Evolutionary conservation across 2,113 vertebrate species (phyloP).

Genomic region (Etheostoma spectabile): DNA sequence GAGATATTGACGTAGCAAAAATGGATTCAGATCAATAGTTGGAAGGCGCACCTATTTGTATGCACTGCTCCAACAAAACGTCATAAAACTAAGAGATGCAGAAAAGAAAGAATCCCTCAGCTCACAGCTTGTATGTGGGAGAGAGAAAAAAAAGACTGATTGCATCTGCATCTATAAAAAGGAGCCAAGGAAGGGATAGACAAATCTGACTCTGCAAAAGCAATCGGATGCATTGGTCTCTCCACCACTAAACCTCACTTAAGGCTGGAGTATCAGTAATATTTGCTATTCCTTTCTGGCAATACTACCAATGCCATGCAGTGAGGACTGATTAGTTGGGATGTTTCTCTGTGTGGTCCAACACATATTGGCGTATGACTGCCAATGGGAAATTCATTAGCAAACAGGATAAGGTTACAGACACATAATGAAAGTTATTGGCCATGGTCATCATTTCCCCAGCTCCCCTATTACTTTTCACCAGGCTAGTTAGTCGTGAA

Average conservation of each 20-base stretch:
- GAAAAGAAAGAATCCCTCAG: constrained; percentile 47
- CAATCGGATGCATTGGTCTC: constrained; percentile 66
- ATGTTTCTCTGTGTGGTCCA: constrained; percentile 34
- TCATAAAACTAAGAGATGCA: constrained; percentile 42
- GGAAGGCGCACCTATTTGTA: constrained; percentile 30
- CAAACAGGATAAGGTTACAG: constrained; percentile 77
- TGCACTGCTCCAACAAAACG: constrained; percentile 49
- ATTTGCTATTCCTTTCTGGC: constrained; percentile 42
- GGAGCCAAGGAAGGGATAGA: constrained; percentile 56
- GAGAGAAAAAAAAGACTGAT: constrained; percentile 52
- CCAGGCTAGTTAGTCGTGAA: constrained; percentile 83
- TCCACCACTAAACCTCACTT: constrained; percentile 49
- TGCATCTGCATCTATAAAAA: constrained; percentile 72
- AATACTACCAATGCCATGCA: not conserved
- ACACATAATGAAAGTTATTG: constrained; percentile 85
- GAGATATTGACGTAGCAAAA: constrained; percentile 51
- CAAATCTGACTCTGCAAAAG: constrained; percentile 66
- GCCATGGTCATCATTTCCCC: constrained; percentile 80
- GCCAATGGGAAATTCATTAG: constrained; percentile 81
- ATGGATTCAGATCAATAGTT: constrained; percentile 63
- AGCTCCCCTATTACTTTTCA: constrained; percentile 79
- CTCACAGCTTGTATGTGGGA: constrained; percentile 46
- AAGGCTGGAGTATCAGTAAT: constrained; percentile 38
- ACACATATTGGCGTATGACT: constrained; percentile 58
- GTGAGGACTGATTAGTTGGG: constrained; percentile 49